Conservation (phyloP, 1,140 invertebrate species). For the Zeugodacus cucurbitae region DNA sequence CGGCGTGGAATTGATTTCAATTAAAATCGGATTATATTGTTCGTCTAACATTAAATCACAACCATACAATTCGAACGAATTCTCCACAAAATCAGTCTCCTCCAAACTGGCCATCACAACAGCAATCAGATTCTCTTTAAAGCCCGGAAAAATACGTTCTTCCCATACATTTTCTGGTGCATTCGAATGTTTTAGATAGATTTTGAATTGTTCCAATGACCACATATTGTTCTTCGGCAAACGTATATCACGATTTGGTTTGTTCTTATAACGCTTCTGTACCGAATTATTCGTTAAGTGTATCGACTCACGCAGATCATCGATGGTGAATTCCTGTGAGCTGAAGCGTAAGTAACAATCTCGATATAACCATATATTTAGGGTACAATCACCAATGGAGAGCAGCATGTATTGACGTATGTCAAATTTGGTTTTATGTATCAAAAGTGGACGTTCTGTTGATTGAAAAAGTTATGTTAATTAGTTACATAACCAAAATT, state of each 20-base stretch:
- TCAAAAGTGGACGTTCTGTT: conserved; percentile 81
- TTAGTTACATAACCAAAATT: no score
- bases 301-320: conserved; percentile 87
- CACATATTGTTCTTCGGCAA: conserved; percentile 88
- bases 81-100: conserved; percentile 79
- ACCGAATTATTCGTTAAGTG: conserved; percentile 94
- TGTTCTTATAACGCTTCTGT: conserved; percentile 85
- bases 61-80: conserved; percentile 90
- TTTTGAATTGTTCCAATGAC: conserved; percentile 81
- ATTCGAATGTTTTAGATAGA: conserved; percentile 70
- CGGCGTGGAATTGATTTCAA: conserved; percentile 93
- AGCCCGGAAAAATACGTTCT: conserved; percentile 83
- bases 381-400: conserved; percentile 78
- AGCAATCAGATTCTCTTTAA: conserved; percentile 84
- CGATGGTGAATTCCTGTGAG: conserved; percentile 85
- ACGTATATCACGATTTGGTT: conserved; percentile 70
- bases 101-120: conserved; percentile 82
- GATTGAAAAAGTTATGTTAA: no score
- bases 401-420: conserved; percentile 91
- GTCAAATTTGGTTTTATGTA: conserved; percentile 92
- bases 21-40: conserved; percentile 88
- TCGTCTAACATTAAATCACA: conserved; percentile 92
- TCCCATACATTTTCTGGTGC: conserved; percentile 70
- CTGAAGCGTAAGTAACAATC: conserved; percentile 91
- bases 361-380: conserved; percentile 91